phyloP scores from a whole-genome alignment of 2,888 invertebrate genomes.

The Oxytorus armatus region DNA sequence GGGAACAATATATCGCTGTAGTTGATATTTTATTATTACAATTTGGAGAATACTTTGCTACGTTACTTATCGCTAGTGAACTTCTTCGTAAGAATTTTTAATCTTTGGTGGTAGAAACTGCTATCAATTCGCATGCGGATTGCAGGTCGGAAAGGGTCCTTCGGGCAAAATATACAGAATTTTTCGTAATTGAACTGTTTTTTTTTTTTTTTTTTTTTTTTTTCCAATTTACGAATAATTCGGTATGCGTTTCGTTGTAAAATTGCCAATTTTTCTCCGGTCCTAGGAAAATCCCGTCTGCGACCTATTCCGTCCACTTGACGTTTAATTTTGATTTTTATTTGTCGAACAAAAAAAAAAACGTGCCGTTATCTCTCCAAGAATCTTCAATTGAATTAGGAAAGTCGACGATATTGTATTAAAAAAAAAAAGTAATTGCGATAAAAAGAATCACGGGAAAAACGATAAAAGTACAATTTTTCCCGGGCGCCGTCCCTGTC shows the following conservation, averaged over 20 bases:
- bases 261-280: too few relatives aligned
- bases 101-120: constrained; percentile 56
- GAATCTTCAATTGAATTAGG: too few relatives aligned
- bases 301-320: constrained; percentile 9
- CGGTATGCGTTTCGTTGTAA: constrained; percentile 20
- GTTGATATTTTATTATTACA: constrained; percentile 41
- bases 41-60: constrained; percentile 34
- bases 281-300: constrained; percentile 11
- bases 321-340: constrained; percentile 19
- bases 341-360: too few relatives aligned
- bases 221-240: constrained; percentile 25
- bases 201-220: background rate
- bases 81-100: constrained; percentile 24
- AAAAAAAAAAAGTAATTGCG: background rate
- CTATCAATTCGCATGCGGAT: constrained; percentile 58
- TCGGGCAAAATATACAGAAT: constrained; percentile 37
- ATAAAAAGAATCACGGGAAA: constrained; percentile 9
- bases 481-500: constrained; percentile 68
- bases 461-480: constrained; percentile 29
- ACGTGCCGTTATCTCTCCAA: too few relatives aligned
- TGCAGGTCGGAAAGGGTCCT: constrained; percentile 39
- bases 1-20: constrained; percentile 28
- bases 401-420: background rate
- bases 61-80: constrained; percentile 36
- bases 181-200: constrained; percentile 32